phyloP scores from a whole-genome alignment of 2,113 vertebrate species.

The Emydocephalus ijimae region DNA sequence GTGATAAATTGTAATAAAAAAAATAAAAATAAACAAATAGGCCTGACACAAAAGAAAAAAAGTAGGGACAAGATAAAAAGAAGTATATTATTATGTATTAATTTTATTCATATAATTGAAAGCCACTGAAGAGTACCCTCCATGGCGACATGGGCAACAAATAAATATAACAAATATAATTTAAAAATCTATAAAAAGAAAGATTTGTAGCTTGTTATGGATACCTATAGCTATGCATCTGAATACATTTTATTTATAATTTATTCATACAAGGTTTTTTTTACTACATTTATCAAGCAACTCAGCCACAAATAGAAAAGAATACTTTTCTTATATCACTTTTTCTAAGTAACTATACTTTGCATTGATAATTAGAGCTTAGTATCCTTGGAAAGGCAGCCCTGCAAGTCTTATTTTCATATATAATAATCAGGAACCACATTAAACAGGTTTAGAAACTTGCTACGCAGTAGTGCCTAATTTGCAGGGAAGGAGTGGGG shows the following conservation, averaged over 20 bases:
- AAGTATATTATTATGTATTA: not conserved
- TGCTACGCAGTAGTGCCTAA: conserved; percentile 44
- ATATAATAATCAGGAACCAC: conserved; percentile 53
- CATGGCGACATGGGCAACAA: not conserved
- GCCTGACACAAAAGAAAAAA: not conserved
- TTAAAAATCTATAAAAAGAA: not conserved
- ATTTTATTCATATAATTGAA: not conserved
- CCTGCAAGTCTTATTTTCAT: conserved; percentile 49
- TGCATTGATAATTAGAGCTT: conserved; percentile 50
- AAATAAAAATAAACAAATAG: not conserved
- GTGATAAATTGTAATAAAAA: not conserved
- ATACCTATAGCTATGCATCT: conserved; percentile 1
- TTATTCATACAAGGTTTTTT: conserved; percentile 19
- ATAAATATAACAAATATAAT: not conserved
- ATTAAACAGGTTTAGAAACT: conserved; percentile 51
- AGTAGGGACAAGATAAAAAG: not conserved
- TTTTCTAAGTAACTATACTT: conserved; percentile 47
- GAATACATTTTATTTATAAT: conserved; percentile 19
- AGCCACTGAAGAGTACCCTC: not conserved
- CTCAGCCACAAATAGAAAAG: conserved; percentile 1
- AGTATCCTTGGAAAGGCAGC: conserved; percentile 52
- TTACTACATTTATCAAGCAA: not conserved
- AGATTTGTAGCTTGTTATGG: not conserved
- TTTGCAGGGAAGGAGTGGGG: not conserved
- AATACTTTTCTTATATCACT: conserved; percentile 33